Evolutionary conservation across 2,888 invertebrate genomes (phyloP).

Genomic region (Copidosoma aretas): DNA sequence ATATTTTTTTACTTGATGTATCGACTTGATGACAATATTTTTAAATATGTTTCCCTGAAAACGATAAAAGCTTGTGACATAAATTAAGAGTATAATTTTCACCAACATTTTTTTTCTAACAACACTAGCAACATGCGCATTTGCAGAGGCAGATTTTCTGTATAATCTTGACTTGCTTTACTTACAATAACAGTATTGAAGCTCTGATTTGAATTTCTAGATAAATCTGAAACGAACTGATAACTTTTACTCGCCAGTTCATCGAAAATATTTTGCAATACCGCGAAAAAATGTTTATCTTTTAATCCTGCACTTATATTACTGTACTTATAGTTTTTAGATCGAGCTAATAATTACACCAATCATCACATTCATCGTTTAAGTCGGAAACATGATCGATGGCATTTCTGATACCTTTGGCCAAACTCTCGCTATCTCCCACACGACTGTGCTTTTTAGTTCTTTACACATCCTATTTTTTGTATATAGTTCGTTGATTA

Average conservation of each 20-base stretch:
- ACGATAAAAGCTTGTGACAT: background rate
- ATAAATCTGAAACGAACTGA: constrained; percentile 36
- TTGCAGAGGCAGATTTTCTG: constrained; percentile 21
- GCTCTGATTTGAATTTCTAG: constrained; percentile 43
- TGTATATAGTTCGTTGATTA: constrained; percentile 39
- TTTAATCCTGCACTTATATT: constrained; percentile 39
- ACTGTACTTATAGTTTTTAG: constrained; percentile 37
- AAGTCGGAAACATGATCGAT: constrained; percentile 39
- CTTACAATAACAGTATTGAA: constrained; percentile 25
- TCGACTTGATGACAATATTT: too few relatives aligned
- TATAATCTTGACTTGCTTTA: constrained; percentile 31
- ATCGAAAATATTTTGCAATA: constrained; percentile 29
- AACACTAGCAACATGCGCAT: constrained; percentile 30
- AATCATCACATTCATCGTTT: constrained; percentile 38
- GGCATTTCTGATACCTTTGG: too few relatives aligned
- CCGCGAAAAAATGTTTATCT: constrained; percentile 34
- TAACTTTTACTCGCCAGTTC: too few relatives aligned
- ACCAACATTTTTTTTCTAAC: constrained; percentile 21
- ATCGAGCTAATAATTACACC: constrained; percentile 38
- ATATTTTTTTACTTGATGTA: constrained; percentile 4
- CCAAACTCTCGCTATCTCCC: constrained; percentile 18
- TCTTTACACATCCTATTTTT: constrained; percentile 38
- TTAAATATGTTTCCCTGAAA: constrained; percentile 17
- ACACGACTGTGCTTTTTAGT: constrained; percentile 29
- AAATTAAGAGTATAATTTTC: constrained; percentile 7